A percentile compares a stretch with the other conserved stretches of the same genome.
Conservation (phyloP, 2,888 invertebrate species). For the Drosophila nigritarsus region DNA sequence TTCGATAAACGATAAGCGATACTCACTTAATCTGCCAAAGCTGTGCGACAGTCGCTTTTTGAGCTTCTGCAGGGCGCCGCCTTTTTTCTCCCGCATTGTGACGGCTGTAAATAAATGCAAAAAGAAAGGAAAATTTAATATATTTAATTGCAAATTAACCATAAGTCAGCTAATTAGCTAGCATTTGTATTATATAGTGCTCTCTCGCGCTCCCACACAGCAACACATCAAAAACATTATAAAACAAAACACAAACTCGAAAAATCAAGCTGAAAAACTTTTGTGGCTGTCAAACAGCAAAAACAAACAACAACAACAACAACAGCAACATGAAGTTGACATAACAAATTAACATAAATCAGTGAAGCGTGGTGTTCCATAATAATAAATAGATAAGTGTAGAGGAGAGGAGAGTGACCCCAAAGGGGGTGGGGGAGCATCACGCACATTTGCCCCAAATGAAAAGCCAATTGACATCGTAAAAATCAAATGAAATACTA, state of each 20-base stretch:
- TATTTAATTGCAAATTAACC: neutral
- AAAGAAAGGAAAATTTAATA: slow-evolving; percentile 14
- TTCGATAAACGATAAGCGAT: slow-evolving; percentile 19
- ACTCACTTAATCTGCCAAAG: slow-evolving; percentile 98
- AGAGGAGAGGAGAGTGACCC: slow-evolving; percentile 39
- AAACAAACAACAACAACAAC: neutral
- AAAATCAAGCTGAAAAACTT: slow-evolving; percentile 33
- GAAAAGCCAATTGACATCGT: slow-evolving; percentile 50
- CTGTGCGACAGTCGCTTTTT: slow-evolving; percentile 98
- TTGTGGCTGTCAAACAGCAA: slow-evolving; percentile 28
- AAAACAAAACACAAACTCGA: slow-evolving; percentile 38
- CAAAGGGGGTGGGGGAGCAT: neutral
- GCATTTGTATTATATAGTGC: slow-evolving; percentile 18
- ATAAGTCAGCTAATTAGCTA: slow-evolving; percentile 45
- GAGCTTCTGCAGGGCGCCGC: slow-evolving; percentile 96
- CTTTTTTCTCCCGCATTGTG: slow-evolving; percentile 96
- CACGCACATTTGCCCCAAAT: slow-evolving; percentile 37
- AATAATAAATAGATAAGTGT: slow-evolving; percentile 70
- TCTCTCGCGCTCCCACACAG: slow-evolving; percentile 3
- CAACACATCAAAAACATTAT: slow-evolving; percentile 21
- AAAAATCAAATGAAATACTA: slow-evolving; percentile 55
- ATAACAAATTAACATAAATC: slow-evolving; percentile 79
- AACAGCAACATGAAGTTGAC: slow-evolving; percentile 59
- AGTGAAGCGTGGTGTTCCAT: slow-evolving; percentile 73
- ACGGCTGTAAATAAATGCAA: slow-evolving; percentile 87